A percentile compares a stretch with the other conserved stretches of the same genome.
phyloP scores from a whole-genome alignment of 2,113 vertebrate genomes.

The Hippopotamus amphibius region DNA sequence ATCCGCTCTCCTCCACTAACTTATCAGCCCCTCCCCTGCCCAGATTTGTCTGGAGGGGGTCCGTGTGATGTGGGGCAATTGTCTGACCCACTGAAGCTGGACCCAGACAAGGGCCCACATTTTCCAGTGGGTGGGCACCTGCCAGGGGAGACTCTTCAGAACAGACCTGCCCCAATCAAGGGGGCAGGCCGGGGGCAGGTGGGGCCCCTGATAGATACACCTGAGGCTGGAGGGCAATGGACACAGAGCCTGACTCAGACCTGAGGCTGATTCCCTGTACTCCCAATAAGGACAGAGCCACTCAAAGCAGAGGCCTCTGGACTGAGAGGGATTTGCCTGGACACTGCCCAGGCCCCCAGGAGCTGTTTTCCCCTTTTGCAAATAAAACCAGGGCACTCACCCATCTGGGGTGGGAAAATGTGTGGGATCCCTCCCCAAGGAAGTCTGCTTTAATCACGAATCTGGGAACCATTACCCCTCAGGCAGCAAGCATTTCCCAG shows the following conservation, averaged over 20 bases:
- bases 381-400: neutral
- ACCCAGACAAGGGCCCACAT: neutral
- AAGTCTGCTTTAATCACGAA: neutral
- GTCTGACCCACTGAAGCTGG: too few species aligned
- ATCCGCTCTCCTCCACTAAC: neutral
- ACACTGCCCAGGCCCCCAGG: too few species aligned
- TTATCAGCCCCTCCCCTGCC: neutral
- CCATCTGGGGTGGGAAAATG: neutral
- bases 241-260: neutral
- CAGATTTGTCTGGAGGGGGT: neutral
- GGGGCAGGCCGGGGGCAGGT: neutral
- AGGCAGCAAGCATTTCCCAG: neutral
- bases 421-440: too few species aligned
- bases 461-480: neutral
- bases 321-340: neutral
- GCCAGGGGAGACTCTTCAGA: neutral
- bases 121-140: neutral
- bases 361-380: neutral
- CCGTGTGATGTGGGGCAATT: neutral
- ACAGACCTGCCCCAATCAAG: neutral
- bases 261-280: neutral
- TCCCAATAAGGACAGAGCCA: neutral
- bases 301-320: neutral
- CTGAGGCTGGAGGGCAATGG: neutral
- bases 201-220: accelerated